A percentile compares a stretch with the other conserved stretches of the same genome.
These are phyloP conservation scores for Erythrolamprus reginae DNA, from an alignment of 2,113 vertebrate genomes.

Conservation along the genomic window DNA sequence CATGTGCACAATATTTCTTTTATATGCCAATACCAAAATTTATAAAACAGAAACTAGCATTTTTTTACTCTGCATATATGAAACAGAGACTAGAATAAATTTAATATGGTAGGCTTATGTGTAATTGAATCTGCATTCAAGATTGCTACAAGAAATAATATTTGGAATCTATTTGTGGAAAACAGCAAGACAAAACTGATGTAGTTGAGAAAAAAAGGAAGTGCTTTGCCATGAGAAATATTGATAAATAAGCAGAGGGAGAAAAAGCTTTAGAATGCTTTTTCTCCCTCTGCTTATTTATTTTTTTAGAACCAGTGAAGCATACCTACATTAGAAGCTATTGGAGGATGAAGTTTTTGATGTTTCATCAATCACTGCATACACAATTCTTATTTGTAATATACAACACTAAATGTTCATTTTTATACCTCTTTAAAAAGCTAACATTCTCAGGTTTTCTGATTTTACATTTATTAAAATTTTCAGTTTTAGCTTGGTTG, in stretches of 20 bases:
- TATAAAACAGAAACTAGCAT: not conserved
- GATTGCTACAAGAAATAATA: not conserved
- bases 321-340: not conserved
- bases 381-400: not conserved
- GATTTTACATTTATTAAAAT: slow-evolving; percentile 3
- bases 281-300: too few relatives aligned
- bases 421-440: not conserved
- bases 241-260: not conserved
- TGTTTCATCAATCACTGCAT: not conserved
- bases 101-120: not conserved
- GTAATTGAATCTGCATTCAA: not conserved
- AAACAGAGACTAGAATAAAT: not conserved
- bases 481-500: not conserved
- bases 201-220: not conserved
- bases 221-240: not conserved
- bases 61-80: not conserved
- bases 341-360: not conserved
- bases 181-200: not conserved
- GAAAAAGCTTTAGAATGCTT: too few relatives aligned
- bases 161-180: not conserved
- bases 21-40: not conserved
- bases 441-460: not conserved
- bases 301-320: not conserved
- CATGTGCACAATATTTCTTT: not conserved
- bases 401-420: not conserved